phyloP scores from a whole-genome alignment of 2,797 vertebrate species.

The Potorous gilbertii region DNA sequence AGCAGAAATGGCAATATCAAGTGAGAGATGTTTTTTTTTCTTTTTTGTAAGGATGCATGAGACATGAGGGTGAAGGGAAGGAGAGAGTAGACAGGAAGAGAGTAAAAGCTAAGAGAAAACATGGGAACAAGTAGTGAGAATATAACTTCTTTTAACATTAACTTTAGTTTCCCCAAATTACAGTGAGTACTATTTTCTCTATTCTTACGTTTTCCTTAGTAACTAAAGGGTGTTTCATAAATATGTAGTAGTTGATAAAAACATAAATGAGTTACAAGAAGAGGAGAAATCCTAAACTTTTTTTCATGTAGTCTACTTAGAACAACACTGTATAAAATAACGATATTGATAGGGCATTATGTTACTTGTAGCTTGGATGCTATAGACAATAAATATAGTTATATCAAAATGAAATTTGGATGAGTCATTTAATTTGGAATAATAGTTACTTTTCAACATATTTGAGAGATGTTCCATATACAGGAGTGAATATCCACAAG shows the following conservation, averaged over 20 bases:
- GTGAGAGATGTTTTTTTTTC: background rate
- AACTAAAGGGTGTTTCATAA: background rate
- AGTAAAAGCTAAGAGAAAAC: background rate
- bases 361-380: background rate
- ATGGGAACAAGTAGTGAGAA: background rate
- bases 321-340: background rate
- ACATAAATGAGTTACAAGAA: background rate
- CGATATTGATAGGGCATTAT: background rate
- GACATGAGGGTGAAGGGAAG: background rate
- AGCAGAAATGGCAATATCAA: background rate
- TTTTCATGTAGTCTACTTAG: background rate
- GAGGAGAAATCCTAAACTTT: background rate
- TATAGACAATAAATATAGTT: background rate
- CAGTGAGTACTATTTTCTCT: background rate
- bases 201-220: conserved; percentile 1
- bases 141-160: background rate
- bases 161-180: background rate
- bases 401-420: background rate
- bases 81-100: background rate
- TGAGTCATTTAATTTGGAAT: background rate
- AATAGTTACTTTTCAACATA: conserved; percentile 6
- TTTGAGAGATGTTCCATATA: conserved; percentile 18
- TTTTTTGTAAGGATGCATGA: background rate
- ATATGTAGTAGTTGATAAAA: background rate
- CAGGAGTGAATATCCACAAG: background rate